Evolutionary conservation across 2,113 vertebrate species (phyloP), one percentile per base, ranked within the genome.

Genomic region (Trinectes maculatus): DNA sequence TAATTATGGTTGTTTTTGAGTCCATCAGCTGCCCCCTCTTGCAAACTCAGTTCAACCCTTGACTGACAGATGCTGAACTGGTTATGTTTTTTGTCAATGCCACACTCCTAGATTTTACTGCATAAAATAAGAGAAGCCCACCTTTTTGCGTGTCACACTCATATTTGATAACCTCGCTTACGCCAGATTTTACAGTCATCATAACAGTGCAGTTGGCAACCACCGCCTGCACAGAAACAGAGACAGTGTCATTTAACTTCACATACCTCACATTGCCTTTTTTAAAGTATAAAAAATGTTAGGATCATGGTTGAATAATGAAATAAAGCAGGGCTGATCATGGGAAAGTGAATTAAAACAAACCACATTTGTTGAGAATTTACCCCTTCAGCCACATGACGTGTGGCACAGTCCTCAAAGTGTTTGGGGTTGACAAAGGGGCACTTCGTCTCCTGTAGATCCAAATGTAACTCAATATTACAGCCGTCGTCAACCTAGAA

Each of bases 401-500:
- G 74, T 8, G 34, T 0, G 0, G 25, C n/a, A 61, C 90, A 91
- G 8, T 89, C 43, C n/a, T 81, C 53, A 37, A 78, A 60, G 33
- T 52, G 71, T 81, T 74, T 83, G 7, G 88, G 87, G 63, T 71
- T 71, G 18, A 86, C 22, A 15, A 46, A 8, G 13, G 83, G 86
- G 36, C 88, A 90, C 0, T 3, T 54, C 18, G 87, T 88, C 60
- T 91, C 87, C 11, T 21, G 43, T n/a, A 91, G 73, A 0, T 67
- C 31, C 58, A 91, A 16, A 5, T 58, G n/a, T 39, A 91, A 29
- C 16, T 61, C 6, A 13, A 85, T 21, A 4, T 49, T 40, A 56
- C 84, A 85, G 24, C 28, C 37, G 0, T 48, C 13, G 3, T 52
- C n/a, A 4, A 7, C 40, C 89, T 91, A 58, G 33, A 60, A 54